Conservation (phyloP, 1,140 invertebrate genomes). For the Ceratitis capitata region DNA sequence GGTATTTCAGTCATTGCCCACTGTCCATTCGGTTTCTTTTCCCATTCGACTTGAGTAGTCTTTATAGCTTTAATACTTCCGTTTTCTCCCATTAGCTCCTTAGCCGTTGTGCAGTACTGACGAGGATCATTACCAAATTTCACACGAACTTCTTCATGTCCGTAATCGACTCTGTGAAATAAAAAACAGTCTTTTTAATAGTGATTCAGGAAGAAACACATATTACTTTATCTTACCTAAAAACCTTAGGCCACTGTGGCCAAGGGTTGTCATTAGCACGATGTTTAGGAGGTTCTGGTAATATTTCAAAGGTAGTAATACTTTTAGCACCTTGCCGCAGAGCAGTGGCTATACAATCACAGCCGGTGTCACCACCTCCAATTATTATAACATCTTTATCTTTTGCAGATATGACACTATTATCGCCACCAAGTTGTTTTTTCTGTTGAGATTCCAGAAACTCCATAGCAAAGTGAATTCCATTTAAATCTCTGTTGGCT, state of each 20-base stretch:
- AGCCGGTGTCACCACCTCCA: conserved; percentile 99
- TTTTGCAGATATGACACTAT: conserved; percentile 78
- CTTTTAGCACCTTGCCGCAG: conserved; percentile 95
- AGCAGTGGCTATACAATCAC: conserved; percentile 98
- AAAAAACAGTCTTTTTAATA: neutral
- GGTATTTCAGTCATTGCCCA: conserved; percentile 95
- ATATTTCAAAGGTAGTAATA: conserved; percentile 97
- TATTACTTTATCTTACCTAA: conserved; percentile 70
- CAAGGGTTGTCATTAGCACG: conserved; percentile 92
- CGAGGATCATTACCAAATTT: conserved; percentile 94
- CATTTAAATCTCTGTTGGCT: conserved; percentile 81
- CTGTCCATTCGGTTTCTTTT: conserved; percentile 87
- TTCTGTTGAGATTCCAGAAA: conserved; percentile 98
- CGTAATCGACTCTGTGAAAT: conserved; percentile 87
- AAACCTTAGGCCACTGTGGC: conserved; percentile 97
- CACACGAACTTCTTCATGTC: conserved; percentile 95
- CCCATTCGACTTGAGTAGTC: conserved; percentile 93
- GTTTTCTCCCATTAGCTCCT: conserved; percentile 92
- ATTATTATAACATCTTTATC: conserved; percentile 97
- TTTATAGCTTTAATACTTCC: conserved; percentile 90
- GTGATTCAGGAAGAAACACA: neutral
- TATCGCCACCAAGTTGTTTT: conserved; percentile 81
- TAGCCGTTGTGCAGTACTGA: conserved; percentile 92
- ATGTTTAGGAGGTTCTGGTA: conserved; percentile 86
- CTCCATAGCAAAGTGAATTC: conserved; percentile 98